Percentiles rank a stretch among this genome's conserved stretches.
phyloP scores from a whole-genome alignment of 2,113 vertebrate species.

The Ramphastos sulfuratus region DNA sequence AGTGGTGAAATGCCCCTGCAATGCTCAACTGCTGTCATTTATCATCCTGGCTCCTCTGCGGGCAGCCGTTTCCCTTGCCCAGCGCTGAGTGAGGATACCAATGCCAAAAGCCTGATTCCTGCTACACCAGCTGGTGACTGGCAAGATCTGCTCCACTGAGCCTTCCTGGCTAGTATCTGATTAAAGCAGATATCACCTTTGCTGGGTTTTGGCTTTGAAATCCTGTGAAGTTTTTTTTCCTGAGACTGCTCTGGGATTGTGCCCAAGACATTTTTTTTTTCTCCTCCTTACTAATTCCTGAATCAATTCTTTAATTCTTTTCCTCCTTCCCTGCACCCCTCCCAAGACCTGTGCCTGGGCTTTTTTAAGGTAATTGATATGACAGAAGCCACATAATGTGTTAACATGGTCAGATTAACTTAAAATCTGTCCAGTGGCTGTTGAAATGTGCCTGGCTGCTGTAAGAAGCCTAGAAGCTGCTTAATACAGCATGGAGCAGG shows the following conservation, averaged over 20 bases:
- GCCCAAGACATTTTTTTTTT: background rate
- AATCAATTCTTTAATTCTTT: background rate
- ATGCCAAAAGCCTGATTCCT: background rate
- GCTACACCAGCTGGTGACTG: background rate
- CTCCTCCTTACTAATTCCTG: background rate
- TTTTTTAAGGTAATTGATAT: constrained; percentile 25
- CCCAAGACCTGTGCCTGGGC: background rate
- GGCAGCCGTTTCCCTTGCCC: background rate
- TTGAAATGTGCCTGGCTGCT: background rate
- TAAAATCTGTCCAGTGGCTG: background rate
- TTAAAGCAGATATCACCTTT: background rate
- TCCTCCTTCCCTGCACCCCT: background rate
- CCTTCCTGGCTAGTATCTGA: background rate
- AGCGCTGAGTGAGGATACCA: background rate
- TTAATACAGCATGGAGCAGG: background rate
- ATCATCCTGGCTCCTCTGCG: background rate
- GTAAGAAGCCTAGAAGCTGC: background rate
- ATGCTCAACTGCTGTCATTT: constrained; percentile 28
- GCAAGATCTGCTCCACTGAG: background rate
- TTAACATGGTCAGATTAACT: background rate
- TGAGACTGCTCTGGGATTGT: background rate
- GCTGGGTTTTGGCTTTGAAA: background rate
- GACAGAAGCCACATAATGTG: background rate
- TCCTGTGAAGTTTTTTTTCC: background rate
- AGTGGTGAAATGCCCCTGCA: constrained; percentile 48